These are phyloP conservation scores for Lacerta viridis DNA, from an alignment of 2,797 vertebrate species.

Conservation along the genomic window DNA sequence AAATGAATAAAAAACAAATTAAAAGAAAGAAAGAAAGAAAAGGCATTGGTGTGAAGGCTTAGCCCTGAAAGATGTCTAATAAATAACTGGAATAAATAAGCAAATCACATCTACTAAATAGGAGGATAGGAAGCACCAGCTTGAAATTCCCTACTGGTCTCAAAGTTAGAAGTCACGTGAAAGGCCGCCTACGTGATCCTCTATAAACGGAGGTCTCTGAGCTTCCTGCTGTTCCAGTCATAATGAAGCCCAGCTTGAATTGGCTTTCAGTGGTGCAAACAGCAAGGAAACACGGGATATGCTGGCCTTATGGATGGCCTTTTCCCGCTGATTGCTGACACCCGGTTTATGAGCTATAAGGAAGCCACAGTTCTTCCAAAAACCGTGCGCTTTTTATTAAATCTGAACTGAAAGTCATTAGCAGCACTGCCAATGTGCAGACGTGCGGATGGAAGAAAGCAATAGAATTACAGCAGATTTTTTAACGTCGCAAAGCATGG, in stretches of 20 bases:
- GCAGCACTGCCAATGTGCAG: conserved; percentile 31
- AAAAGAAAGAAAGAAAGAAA: too few relatives aligned
- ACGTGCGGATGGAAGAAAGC: conserved; percentile 13
- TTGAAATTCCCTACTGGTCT: conserved; percentile 25
- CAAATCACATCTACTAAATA: neutral
- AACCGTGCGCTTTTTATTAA: conserved; percentile 13
- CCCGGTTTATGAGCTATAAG: conserved; percentile 20
- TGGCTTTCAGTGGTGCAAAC: conserved; percentile 14
- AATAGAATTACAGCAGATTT: conserved; percentile 19
- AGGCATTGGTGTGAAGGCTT: too few relatives aligned
- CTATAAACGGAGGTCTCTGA: neutral
- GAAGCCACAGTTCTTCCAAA: conserved; percentile 44
- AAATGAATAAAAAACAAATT: too few relatives aligned
- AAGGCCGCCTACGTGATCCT: neutral
- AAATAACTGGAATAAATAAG: too few relatives aligned
- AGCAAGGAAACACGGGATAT: conserved; percentile 37
- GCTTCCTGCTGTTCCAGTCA: conserved; percentile 25
- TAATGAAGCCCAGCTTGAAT: conserved; percentile 19
- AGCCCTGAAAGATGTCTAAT: too few relatives aligned
- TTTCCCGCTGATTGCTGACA: conserved; percentile 48
- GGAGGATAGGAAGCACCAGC: neutral
- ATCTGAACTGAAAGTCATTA: conserved; percentile 32
- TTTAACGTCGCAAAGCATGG: conserved; percentile 43
- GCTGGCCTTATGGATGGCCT: conserved; percentile 23
- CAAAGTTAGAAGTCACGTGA: conserved; percentile 42